phyloP scores from a whole-genome alignment of 2,113 vertebrate genomes.

The Oncorhynchus mykiss region DNA sequence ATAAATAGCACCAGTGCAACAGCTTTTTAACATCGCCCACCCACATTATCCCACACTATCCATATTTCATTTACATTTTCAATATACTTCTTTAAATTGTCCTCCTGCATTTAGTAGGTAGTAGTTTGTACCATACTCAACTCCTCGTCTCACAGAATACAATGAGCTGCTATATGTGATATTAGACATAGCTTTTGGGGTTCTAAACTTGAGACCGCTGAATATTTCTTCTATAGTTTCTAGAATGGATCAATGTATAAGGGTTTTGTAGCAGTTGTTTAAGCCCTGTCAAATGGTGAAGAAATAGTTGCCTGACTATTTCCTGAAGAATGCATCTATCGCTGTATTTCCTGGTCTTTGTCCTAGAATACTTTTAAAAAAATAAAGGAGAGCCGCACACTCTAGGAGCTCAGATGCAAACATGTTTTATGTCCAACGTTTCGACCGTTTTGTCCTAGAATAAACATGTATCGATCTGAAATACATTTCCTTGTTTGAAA shows the following conservation, averaged over 20 bases:
- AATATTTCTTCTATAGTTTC: not conserved
- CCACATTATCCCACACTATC: not conserved
- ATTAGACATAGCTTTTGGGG: not conserved
- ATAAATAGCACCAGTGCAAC: not conserved
- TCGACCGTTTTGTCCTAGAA: not conserved
- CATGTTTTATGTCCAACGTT: not conserved
- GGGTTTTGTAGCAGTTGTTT: not conserved
- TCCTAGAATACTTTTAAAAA: not conserved
- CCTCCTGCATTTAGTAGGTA: too few relatives aligned
- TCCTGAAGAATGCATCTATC: not conserved
- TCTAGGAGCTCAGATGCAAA: not conserved
- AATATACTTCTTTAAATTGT: not conserved
- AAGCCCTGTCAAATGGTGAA: not conserved
- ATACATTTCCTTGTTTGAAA: too few relatives aligned
- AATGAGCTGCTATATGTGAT: not conserved
- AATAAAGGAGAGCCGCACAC: too few relatives aligned
- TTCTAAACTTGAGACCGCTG: not conserved
- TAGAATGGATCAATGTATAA: not conserved
- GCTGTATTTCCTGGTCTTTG: too few relatives aligned
- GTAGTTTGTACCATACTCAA: too few relatives aligned
- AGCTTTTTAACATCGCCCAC: not conserved
- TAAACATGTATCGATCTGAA: not conserved
- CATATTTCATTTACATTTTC: slow-evolving; percentile 1
- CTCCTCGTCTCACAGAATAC: not conserved
- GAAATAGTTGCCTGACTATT: not conserved